phyloP scores from a whole-genome alignment of 2,888 invertebrate species.

The Cosmorhoe ocellata region DNA sequence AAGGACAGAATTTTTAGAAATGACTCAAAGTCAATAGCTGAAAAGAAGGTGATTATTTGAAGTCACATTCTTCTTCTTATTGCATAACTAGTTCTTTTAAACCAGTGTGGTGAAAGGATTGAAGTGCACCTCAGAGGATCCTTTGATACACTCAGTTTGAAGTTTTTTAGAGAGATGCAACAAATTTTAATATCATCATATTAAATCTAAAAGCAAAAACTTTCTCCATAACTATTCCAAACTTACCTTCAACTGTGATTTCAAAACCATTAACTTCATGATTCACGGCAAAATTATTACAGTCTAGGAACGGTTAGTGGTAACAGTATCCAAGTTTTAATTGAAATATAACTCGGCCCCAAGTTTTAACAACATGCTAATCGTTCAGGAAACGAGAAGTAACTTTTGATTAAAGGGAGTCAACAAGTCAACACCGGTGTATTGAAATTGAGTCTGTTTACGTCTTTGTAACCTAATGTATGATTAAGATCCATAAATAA shows the following conservation, averaged over 20 bases:
- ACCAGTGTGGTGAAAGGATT: no score
- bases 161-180: no score
- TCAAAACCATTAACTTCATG: constrained; percentile 12
- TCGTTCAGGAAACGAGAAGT: constrained; percentile 26
- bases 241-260: constrained; percentile 12
- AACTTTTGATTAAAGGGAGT: constrained; percentile 32
- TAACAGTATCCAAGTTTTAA: constrained; percentile 43
- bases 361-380: constrained; percentile 37
- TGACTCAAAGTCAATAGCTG: no score
- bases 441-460: constrained; percentile 1
- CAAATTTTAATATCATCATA: background rate
- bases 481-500: background rate
- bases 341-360: constrained; percentile 44
- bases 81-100: no score
- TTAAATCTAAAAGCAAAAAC: constrained; percentile 7
- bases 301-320: constrained; percentile 10
- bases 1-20: no score
- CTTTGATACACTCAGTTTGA: no score
- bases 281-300: constrained; percentile 16
- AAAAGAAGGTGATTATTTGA: no score
- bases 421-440: constrained; percentile 29
- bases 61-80: no score
- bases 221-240: constrained; percentile 13
- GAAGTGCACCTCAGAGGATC: no score
- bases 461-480: background rate